Evolutionary conservation across 2,888 invertebrate species (phyloP).

Genomic region (Andricus quercusramuli): DNA sequence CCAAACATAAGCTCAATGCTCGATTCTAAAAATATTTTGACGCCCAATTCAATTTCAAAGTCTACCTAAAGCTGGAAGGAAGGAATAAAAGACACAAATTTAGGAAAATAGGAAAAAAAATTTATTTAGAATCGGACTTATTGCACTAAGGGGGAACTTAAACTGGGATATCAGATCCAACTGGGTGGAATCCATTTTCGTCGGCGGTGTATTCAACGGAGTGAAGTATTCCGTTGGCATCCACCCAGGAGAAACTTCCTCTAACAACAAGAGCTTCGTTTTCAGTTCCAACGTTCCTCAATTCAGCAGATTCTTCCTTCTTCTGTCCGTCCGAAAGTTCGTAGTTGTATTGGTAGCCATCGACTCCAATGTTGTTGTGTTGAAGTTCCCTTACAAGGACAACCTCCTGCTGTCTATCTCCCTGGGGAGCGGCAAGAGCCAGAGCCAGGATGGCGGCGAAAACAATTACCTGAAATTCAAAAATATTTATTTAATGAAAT

Average conservation of each 20-base stretch:
- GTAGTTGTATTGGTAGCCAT: conserved; percentile 45
- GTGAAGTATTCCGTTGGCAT: conserved; percentile 55
- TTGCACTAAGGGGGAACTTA: not conserved
- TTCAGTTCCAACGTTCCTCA: conserved; percentile 56
- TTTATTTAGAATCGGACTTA: conserved; percentile 8
- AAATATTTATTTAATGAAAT: not conserved
- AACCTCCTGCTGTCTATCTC: conserved; percentile 6
- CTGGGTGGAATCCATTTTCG: conserved; percentile 63
- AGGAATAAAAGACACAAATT: not conserved
- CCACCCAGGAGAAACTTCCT: conserved; percentile 65
- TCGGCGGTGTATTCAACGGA: conserved; percentile 65
- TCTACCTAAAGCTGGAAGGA: not conserved
- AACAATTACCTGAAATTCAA: conserved; percentile 48
- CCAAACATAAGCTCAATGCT: too few relatives aligned
- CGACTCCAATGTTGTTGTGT: conserved; percentile 48
- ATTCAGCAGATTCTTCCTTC: conserved; percentile 59
- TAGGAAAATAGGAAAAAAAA: conserved; percentile 6
- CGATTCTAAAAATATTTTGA: too few relatives aligned
- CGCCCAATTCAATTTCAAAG: not conserved
- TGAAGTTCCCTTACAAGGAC: conserved; percentile 37
- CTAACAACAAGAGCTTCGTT: conserved; percentile 56
- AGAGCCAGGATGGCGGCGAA: conserved; percentile 52
- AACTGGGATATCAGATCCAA: conserved; percentile 60
- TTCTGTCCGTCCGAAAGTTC: conserved; percentile 49
- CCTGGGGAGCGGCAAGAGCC: conserved; percentile 49